These are phyloP conservation scores for Zaprionus lineosus DNA, from an alignment of 2,888 invertebrate species.

Conservation along the genomic window DNA sequence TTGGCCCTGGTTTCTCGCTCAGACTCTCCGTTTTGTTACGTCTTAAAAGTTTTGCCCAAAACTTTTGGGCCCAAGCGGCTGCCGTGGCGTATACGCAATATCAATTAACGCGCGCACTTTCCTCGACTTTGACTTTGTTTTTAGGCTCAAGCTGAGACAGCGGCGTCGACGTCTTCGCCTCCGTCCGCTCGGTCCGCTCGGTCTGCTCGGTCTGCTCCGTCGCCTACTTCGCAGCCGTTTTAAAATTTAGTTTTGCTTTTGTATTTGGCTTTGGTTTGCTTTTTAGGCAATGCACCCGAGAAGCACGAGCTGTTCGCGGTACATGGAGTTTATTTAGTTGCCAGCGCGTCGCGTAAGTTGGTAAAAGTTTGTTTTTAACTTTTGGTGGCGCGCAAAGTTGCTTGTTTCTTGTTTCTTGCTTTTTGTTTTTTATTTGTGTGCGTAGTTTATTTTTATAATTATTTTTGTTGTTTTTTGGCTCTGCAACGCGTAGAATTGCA, in stretches of 20 bases:
- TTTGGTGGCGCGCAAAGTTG: constrained; percentile 47
- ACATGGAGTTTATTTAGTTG: constrained; percentile 41
- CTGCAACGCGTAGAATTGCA: constrained; percentile 43
- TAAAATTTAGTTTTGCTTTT: constrained; percentile 13
- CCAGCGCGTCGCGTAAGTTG: constrained; percentile 50
- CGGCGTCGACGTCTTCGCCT: constrained; percentile 42
- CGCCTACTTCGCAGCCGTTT: no score
- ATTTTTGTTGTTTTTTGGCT: constrained; percentile 11
- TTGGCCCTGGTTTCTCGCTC: background rate
- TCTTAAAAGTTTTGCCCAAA: constrained; percentile 20
- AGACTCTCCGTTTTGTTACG: constrained; percentile 5
- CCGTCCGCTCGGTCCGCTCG: no score
- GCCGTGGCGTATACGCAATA: constrained; percentile 61
- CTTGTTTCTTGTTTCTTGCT: constrained; percentile 8
- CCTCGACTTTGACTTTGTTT: constrained; percentile 51
- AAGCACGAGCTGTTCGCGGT: background rate
- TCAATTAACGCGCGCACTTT: constrained; percentile 63
- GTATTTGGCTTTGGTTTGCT: background rate
- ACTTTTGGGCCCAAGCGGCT: constrained; percentile 5
- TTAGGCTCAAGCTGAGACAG: constrained; percentile 20
- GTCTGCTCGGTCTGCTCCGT: no score
- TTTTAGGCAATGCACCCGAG: constrained; percentile 7
- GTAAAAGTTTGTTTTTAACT: constrained; percentile 57
- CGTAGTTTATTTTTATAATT: constrained; percentile 8
- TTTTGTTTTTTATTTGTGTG: constrained; percentile 11